Evolutionary conservation across 2,797 vertebrate genomes (phyloP).

Genomic region (Manis javanica): DNA sequence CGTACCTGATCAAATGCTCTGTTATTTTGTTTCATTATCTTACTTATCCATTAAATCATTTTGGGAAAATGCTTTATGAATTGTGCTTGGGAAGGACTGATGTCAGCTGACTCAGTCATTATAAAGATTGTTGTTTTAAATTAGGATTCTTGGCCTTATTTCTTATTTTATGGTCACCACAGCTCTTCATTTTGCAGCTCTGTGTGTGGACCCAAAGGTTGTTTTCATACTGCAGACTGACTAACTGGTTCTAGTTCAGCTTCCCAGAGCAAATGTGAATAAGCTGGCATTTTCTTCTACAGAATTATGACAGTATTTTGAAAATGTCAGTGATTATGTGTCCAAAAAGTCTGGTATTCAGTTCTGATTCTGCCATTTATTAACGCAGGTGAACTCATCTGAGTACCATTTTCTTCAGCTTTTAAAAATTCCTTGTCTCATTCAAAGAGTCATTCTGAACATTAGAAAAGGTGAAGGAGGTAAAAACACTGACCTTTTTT

Average conservation of each 20-base stretch:
- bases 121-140: not conserved
- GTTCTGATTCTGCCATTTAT: not conserved
- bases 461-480: not conserved
- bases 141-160: not conserved
- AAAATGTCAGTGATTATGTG: slow-evolving; percentile 3
- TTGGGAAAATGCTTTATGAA: not conserved
- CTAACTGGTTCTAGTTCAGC: not conserved
- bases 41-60: not conserved
- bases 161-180: not conserved
- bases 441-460: slow-evolving; percentile 20
- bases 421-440: not conserved
- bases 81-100: not conserved
- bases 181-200: not conserved
- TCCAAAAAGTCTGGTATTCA: not conserved
- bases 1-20: not conserved
- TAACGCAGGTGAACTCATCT: not conserved
- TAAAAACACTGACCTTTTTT: not conserved
- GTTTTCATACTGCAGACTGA: not conserved
- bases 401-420: not conserved
- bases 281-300: slow-evolving; percentile 10
- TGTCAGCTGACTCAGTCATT: not conserved
- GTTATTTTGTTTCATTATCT: not conserved
- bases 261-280: slow-evolving; percentile 24
- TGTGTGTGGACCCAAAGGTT: not conserved
- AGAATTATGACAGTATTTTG: not conserved